phyloP scores from a whole-genome alignment of 2,888 invertebrate genomes.

The Patella ulyssiponensis region DNA sequence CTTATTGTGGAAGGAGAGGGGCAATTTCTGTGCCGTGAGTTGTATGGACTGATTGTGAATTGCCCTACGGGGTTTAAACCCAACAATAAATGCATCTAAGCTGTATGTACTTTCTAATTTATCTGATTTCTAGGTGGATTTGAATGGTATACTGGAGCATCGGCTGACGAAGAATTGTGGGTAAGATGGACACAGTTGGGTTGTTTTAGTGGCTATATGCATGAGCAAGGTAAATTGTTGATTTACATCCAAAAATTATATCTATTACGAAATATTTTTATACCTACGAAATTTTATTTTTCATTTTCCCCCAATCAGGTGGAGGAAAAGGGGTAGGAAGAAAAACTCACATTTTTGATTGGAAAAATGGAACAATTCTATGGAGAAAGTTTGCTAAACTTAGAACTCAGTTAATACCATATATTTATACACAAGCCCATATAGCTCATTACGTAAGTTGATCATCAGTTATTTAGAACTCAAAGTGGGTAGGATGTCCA shows the following conservation, averaged over 20 bases:
- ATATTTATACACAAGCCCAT: constrained; percentile 29
- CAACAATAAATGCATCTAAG: no score
- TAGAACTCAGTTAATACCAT: constrained; percentile 25
- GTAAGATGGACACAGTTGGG: constrained; percentile 31
- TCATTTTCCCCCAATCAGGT: not conserved
- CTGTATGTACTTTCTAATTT: not conserved
- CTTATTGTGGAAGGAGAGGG: no score
- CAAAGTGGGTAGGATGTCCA: no score
- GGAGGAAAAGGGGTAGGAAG: constrained; percentile 11
- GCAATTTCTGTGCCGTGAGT: no score
- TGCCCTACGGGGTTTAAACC: no score
- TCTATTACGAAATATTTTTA: no score
- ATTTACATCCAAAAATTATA: no score
- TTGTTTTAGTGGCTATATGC: constrained; percentile 26
- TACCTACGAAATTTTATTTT: not conserved
- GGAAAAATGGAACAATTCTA: constrained; percentile 11
- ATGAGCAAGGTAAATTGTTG: constrained; percentile 17
- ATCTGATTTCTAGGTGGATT: constrained; percentile 14
- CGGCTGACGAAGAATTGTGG: constrained; percentile 20
- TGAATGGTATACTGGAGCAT: constrained; percentile 20
- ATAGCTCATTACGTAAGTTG: constrained; percentile 12
- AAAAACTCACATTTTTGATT: constrained; percentile 25
- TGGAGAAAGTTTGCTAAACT: constrained; percentile 31
- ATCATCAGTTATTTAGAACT: no score
- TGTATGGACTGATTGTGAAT: no score